phyloP scores from a whole-genome alignment of 2,888 invertebrate genomes.

The Idaea aversata region DNA sequence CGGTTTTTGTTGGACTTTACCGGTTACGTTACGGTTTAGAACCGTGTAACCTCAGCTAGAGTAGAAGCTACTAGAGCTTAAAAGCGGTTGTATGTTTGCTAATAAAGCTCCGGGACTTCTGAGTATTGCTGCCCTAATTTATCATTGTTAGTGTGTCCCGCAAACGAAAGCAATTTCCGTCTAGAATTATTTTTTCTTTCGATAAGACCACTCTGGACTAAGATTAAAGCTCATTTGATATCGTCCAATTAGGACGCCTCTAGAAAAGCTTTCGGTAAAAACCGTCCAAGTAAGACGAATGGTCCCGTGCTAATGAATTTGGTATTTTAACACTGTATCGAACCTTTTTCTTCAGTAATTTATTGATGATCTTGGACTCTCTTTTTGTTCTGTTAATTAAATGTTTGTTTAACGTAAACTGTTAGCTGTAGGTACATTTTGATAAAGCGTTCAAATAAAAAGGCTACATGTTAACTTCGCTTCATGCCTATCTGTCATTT shows the following conservation, averaged over 20 bases:
- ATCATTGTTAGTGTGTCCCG: conserved; percentile 67
- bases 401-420: background rate
- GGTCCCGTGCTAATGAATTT: conserved; percentile 17
- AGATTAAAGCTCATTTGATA: conserved; percentile 54
- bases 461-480: background rate
- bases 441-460: background rate
- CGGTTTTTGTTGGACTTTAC: conserved; percentile 33
- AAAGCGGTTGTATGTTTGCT: conserved; percentile 61
- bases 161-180: conserved; percentile 69
- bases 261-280: conserved; percentile 31
- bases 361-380: conserved; percentile 3
- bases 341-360: conserved; percentile 6
- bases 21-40: conserved; percentile 28
- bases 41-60: background rate
- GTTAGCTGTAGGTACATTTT: background rate
- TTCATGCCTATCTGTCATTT: conserved; percentile 27
- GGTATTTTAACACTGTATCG: conserved; percentile 3
- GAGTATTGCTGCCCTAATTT: conserved; percentile 65
- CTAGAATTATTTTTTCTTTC: conserved; percentile 55
- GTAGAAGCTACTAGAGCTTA: conserved; percentile 27
- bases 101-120: conserved; percentile 65
- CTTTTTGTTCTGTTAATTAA: conserved; percentile 7
- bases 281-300: conserved; percentile 24
- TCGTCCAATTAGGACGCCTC: conserved; percentile 45
- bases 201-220: conserved; percentile 41